These are phyloP conservation scores for Enteromius argenteus DNA, from an alignment of 2,797 vertebrate genomes.

Conservation along the genomic window DNA sequence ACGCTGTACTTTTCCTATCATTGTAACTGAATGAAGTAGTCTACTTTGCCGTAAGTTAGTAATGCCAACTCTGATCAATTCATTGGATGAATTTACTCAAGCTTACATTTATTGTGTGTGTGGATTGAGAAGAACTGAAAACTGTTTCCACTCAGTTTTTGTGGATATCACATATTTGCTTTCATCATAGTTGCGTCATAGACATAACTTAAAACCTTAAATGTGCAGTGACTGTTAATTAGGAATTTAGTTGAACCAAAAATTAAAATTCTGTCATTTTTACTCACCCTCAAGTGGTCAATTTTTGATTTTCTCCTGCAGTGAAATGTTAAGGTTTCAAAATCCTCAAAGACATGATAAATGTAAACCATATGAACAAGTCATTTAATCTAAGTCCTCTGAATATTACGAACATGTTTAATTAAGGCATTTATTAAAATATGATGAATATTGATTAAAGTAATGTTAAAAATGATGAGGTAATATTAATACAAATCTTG, in stretches of 20 bases:
- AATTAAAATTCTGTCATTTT: not conserved
- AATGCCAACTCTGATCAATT: not conserved
- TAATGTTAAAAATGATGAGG: not conserved
- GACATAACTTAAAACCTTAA: not conserved
- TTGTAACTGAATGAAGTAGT: not conserved
- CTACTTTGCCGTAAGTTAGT: not conserved
- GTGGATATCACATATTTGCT: not conserved
- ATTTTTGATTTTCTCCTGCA: not conserved
- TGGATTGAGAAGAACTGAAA: not conserved
- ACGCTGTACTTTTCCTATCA: slow-evolving; percentile 8
- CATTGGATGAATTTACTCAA: not conserved
- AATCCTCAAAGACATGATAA: not conserved
- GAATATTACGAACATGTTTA: not conserved
- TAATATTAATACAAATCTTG: not conserved
- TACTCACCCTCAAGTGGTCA: too few relatives aligned
- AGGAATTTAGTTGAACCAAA: not conserved
- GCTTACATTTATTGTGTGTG: not conserved
- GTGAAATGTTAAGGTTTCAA: not conserved
- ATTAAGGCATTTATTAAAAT: not conserved
- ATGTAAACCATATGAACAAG: not conserved
- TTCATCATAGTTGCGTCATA: not conserved
- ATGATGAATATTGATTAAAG: not conserved
- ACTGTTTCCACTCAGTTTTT: not conserved
- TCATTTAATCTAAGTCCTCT: not conserved
- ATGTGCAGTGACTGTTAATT: not conserved